phyloP scores from a whole-genome alignment of 2,113 vertebrate species.

The Otolemur garnettii region DNA sequence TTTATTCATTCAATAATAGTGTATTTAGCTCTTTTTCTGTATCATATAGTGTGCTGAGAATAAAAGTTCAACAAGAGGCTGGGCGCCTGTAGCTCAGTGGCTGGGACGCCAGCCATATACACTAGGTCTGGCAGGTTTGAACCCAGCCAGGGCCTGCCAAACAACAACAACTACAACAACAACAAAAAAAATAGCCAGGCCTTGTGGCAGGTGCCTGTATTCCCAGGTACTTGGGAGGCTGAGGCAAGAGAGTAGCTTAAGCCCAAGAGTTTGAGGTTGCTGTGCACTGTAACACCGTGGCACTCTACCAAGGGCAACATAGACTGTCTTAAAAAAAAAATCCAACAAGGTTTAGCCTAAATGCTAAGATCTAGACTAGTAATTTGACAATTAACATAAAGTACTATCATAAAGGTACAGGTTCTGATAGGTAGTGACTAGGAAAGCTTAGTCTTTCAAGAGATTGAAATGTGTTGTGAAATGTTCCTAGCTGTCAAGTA shows the following conservation, averaged over 20 bases:
- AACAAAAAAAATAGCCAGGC: no score
- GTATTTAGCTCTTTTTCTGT: slow-evolving; percentile 10
- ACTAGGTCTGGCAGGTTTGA: no score
- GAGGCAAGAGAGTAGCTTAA: no score
- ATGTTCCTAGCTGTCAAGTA: not conserved
- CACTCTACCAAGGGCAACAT: no score
- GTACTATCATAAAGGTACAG: not conserved
- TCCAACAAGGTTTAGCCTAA: not conserved
- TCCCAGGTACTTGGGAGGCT: no score
- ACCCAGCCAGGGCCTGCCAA: no score
- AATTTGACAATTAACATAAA: not conserved
- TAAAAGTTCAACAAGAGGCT: not conserved
- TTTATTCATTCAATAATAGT: not conserved
- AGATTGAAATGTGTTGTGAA: not conserved
- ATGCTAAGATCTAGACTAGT: not conserved
- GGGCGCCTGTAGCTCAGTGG: no score
- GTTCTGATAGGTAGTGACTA: not conserved
- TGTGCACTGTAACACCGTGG: no score
- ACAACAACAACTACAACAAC: no score
- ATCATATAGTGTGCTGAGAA: not conserved
- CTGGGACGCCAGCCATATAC: no score
- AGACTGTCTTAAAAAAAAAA: slow-evolving; percentile 4
- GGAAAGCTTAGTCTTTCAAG: slow-evolving; percentile 9
- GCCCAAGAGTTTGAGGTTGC: no score
- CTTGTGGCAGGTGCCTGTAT: no score